Conservation (phyloP, 92 coral and sea anemone species). For the Epizoanthus rinbou region DNA sequence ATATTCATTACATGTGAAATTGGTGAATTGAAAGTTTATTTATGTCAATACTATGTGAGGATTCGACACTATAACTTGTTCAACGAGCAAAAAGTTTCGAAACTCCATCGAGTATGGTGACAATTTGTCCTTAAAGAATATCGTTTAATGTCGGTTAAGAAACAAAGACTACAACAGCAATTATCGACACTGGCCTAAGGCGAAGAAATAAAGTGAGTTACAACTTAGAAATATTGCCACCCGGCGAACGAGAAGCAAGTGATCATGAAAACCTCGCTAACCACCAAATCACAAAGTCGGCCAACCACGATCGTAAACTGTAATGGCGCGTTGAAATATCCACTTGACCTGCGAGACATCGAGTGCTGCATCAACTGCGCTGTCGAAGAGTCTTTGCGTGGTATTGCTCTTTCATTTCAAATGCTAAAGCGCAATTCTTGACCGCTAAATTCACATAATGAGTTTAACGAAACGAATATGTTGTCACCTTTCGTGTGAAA, state of each 20-base stretch:
- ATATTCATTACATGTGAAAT: conserved; percentile 28
- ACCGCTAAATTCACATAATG: conserved; percentile 41
- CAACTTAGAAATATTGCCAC: conserved; percentile 23
- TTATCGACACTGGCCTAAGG: conserved; percentile 46
- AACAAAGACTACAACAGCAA: conserved; percentile 48
- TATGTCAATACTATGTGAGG: conserved; percentile 18
- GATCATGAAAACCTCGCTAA: conserved; percentile 36
- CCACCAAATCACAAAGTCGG: conserved; percentile 22
- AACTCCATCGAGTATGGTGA: conserved; percentile 33
- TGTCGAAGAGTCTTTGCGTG: conserved; percentile 24
- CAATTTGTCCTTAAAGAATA: conserved; percentile 68
- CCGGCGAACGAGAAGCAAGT: conserved; percentile 35
- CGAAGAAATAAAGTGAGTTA: conserved; percentile 40
- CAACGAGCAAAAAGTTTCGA: conserved; percentile 2
- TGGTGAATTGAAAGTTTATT: conserved; percentile 19
- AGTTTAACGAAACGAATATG: conserved; percentile 43
- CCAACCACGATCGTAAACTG: conserved; percentile 26
- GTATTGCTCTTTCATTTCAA: conserved; percentile 38
- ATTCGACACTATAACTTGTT: not conserved
- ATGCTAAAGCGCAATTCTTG: conserved; percentile 28
- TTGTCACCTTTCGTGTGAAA: conserved; percentile 46
- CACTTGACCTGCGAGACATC: conserved; percentile 41
- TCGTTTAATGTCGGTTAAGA: conserved; percentile 75
- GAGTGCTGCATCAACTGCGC: not conserved
- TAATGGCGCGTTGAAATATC: conserved; percentile 37